phyloP scores from a whole-genome alignment of 2,888 invertebrate genomes.

The Lycophotia porphyrea region DNA sequence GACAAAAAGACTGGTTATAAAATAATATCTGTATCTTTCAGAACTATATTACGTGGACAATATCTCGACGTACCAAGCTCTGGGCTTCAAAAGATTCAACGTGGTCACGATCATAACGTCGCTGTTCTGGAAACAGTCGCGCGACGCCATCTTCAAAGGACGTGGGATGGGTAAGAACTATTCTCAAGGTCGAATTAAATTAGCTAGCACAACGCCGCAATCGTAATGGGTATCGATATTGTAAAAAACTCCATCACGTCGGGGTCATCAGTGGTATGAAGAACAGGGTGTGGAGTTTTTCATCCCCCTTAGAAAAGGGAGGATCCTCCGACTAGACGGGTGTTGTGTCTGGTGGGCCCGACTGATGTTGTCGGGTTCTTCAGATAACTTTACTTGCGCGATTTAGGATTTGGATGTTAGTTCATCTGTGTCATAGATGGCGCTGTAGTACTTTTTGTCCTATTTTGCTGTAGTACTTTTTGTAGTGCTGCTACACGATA shows the following conservation, averaged over 20 bases:
- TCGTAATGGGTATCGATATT: neutral
- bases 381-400: no score
- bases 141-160: conserved; percentile 89
- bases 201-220: neutral
- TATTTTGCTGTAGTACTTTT: no score
- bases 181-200: neutral
- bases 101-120: conserved; percentile 88
- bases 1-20: neutral
- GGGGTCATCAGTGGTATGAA: no score
- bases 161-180: conserved; percentile 82
- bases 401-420: no score
- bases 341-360: no score
- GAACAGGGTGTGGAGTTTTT: no score
- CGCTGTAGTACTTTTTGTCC: no score
- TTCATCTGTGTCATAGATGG: no score
- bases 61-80: conserved; percentile 88
- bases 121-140: conserved; percentile 89
- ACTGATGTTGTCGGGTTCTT: no score
- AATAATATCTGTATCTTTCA: conserved; percentile 74
- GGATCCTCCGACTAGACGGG: no score
- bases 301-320: no score
- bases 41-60: conserved; percentile 91
- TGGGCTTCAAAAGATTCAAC: conserved; percentile 91
- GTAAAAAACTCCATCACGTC: neutral
- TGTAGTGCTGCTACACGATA: no score